phyloP scores from a whole-genome alignment of 2,113 vertebrate species.

The Festucalex cinctus region DNA sequence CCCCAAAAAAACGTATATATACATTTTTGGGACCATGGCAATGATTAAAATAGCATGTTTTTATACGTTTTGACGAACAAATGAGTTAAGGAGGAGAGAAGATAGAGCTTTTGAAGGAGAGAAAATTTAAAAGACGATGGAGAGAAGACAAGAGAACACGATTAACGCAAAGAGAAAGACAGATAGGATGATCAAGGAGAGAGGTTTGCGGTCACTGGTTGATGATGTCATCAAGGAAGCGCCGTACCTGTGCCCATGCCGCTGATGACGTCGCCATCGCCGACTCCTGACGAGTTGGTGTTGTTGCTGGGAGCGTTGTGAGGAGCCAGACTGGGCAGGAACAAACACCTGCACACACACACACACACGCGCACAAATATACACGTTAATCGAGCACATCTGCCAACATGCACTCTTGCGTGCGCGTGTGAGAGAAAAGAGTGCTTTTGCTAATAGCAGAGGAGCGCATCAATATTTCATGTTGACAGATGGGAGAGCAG shows the following conservation, averaged over 20 bases:
- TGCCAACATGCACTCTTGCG: neutral
- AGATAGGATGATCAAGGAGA: neutral
- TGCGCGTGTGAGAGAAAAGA: neutral
- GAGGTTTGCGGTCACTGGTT: neutral
- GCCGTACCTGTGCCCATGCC: slow-evolving; percentile 88
- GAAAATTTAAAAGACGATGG: slow-evolving; percentile 3
- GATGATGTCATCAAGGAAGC: neutral
- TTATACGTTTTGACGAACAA: too few species aligned
- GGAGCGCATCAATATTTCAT: slow-evolving; percentile 73
- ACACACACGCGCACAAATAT: neutral
- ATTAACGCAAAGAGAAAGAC: slow-evolving; percentile 34
- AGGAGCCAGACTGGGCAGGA: slow-evolving; percentile 94
- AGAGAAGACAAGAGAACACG: slow-evolving; percentile 8
- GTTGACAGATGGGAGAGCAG: slow-evolving; percentile 63
- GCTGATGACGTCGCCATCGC: slow-evolving; percentile 88
- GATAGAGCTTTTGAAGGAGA: neutral
- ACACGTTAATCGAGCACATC: neutral
- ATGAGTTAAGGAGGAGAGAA: too few species aligned
- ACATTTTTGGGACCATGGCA: too few species aligned
- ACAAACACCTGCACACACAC: slow-evolving; percentile 79
- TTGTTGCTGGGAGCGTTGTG: slow-evolving; percentile 90
- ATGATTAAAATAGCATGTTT: too few species aligned
- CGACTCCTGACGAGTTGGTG: slow-evolving; percentile 82
- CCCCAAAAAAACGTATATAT: too few species aligned
- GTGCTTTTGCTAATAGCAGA: slow-evolving; percentile 45